Percentiles rank a stretch among this genome's conserved stretches.
phyloP scores from a whole-genome alignment of 1,140 invertebrate genomes.

The Octopus sinensis region DNA sequence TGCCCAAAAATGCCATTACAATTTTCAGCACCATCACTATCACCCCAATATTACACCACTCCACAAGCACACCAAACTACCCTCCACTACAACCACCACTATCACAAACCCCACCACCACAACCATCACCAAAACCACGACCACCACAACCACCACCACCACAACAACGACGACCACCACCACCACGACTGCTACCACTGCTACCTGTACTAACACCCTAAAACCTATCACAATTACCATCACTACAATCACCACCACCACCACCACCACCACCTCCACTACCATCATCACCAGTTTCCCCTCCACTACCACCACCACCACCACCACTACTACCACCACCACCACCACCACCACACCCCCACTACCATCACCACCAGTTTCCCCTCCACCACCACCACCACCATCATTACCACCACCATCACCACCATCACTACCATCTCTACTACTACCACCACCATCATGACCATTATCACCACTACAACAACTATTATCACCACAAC shows the following conservation, averaged over 20 bases:
- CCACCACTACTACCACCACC: not conserved
- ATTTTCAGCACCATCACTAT: too few species aligned
- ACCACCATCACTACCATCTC: not conserved
- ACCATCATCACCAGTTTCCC: not conserved
- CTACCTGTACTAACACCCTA: not conserved
- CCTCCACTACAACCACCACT: too few species aligned
- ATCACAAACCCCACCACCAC: conserved; percentile 1
- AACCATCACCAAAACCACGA: not conserved
- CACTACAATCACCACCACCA: too few species aligned
- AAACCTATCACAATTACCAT: too few species aligned
- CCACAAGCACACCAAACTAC: too few species aligned
- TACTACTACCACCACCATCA: not conserved
- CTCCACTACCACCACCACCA: not conserved
- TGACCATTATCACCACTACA: not conserved
- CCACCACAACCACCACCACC: too few species aligned
- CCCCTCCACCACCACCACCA: not conserved
- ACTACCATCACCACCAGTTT: not conserved
- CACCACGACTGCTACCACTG: too few species aligned
- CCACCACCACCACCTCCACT: too few species aligned
- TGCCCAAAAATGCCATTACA: too few species aligned
- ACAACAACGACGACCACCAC: too few species aligned
- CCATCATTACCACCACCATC: not conserved
- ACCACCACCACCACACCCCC: not conserved
- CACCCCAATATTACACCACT: too few species aligned
- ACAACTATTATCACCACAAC: too few species aligned